Conservation (phyloP, 2,797 vertebrate genomes). For the Semaprochilodus insignis region DNA sequence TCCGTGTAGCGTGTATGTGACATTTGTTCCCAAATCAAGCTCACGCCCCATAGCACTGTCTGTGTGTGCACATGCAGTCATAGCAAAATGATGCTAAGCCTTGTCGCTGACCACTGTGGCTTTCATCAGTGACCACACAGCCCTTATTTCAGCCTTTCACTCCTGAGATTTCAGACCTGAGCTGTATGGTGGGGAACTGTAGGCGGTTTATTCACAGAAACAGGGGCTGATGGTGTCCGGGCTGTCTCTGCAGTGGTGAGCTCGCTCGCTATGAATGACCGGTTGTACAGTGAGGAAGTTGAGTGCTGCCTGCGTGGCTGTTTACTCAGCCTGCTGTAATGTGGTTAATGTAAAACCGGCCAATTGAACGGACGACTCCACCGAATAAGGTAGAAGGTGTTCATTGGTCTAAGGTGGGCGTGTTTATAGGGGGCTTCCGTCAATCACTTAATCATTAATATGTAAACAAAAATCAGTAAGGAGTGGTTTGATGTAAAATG, state of each 20-base stretch:
- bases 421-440: not conserved
- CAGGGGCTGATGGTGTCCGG: not conserved
- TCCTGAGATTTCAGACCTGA: not conserved
- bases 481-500: no score
- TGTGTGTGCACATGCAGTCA: not conserved
- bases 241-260: not conserved
- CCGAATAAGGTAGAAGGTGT: not conserved
- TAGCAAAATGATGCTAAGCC: not conserved
- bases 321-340: constrained; percentile 1
- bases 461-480: no score
- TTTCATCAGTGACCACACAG: not conserved
- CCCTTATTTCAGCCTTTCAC: not conserved
- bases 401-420: not conserved
- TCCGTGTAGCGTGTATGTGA: not conserved
- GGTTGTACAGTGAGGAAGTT: constrained; percentile 17
- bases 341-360: not conserved
- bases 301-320: constrained; percentile 37
- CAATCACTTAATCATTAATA: no score
- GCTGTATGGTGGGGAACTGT: no score
- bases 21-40: not conserved
- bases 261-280: constrained; percentile 6
- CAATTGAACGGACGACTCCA: not conserved
- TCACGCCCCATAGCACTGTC: not conserved
- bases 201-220: no score
- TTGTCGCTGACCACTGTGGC: not conserved